phyloP scores from a whole-genome alignment of 2,113 vertebrate genomes.

The Anguilla japonica region DNA sequence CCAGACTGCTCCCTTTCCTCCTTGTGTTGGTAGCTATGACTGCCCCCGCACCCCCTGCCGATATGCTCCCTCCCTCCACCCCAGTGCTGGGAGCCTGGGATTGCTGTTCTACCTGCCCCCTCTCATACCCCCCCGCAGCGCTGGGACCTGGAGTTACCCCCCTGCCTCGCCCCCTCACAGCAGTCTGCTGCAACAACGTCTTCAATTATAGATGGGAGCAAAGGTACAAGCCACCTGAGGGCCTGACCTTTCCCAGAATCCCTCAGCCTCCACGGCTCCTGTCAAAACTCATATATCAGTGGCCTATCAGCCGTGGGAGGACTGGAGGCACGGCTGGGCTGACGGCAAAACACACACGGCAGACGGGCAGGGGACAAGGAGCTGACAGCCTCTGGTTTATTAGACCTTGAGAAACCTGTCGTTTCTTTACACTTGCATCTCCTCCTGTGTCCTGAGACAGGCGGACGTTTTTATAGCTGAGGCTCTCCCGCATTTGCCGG shows the following conservation, averaged over 20 bases:
- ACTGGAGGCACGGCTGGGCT: not conserved
- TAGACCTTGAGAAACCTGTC: not conserved
- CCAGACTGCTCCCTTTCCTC: not conserved
- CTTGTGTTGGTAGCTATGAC: not conserved
- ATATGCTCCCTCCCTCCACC: not conserved
- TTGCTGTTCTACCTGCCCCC: not conserved
- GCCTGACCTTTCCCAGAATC: constrained; percentile 27
- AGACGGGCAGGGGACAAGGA: not conserved
- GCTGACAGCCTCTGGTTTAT: not conserved
- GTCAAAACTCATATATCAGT: constrained; percentile 29
- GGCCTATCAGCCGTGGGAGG: constrained; percentile 7
- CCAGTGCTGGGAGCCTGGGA: not conserved
- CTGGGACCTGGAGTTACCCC: not conserved
- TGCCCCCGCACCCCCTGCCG: not conserved
- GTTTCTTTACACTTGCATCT: not conserved
- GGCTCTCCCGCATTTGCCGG: not conserved
- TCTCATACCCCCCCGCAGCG: not conserved
- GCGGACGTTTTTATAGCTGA: not conserved
- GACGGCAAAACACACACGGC: not conserved
- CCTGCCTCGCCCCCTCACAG: not conserved
- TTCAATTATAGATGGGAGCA: not conserved
- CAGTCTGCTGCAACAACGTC: not conserved
- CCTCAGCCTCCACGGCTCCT: constrained; percentile 29
- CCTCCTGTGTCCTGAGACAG: not conserved
- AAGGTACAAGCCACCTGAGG: not conserved